Conservation (phyloP, 37 sponge, comb jelly and placozoan species). For the Geodia barretti region DNA sequence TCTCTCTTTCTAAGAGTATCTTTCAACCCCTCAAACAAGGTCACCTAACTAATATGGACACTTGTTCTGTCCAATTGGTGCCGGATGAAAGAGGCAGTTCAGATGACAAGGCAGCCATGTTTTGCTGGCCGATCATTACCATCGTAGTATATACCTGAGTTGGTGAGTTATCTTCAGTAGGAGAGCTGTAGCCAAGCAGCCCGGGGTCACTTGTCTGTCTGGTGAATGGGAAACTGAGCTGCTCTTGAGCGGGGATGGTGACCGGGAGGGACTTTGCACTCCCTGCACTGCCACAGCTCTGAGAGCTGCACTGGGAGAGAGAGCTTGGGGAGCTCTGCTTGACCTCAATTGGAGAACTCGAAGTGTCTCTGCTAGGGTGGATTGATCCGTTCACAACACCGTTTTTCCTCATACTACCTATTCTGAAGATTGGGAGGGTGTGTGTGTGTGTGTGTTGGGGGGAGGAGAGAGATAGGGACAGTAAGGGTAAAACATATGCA, state of each 20-base stretch:
- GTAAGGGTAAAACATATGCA: no score
- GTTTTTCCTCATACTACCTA: background rate
- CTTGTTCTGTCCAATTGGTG: no score
- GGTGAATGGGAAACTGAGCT: background rate
- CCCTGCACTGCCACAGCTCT: background rate
- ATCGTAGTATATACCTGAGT: background rate
- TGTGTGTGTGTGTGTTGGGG: no score
- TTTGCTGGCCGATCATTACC: no score
- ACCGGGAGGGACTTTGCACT: background rate
- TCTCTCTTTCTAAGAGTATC: no score
- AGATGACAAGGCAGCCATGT: no score
- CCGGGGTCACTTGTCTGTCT: background rate
- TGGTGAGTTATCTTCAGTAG: background rate
- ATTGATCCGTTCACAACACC: background rate
- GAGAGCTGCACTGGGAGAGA: background rate
- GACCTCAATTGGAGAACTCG: background rate
- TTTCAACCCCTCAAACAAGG: no score
- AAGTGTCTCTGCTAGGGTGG: background rate
- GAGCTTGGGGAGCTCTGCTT: background rate
- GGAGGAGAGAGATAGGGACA: background rate
- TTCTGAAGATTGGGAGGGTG: background rate
- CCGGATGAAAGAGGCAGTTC: no score
- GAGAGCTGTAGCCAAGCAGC: background rate
- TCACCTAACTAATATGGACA: no score
- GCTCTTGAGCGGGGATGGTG: background rate